Conservation (phyloP, 35 echinoderm and acorn worm species). For the Stichopus chloronotus region DNA sequence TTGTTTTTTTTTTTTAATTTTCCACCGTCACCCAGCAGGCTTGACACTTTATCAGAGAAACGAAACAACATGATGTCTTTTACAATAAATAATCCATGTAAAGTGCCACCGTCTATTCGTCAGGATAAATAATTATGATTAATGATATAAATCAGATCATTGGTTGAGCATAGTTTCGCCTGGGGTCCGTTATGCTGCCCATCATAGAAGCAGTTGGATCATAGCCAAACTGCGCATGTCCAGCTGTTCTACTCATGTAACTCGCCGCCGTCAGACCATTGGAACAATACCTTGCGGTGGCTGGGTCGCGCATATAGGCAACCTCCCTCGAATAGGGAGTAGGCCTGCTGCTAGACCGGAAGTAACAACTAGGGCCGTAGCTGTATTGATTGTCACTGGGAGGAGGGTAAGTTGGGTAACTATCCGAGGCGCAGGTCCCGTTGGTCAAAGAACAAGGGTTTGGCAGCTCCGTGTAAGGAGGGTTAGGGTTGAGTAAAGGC, state of each 20-base stretch:
- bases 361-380: conserved; percentile 95
- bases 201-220: conserved; percentile 82
- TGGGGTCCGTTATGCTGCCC: conserved; percentile 80
- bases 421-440: conserved; percentile 72
- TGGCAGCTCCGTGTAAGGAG: conserved; percentile 82
- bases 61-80: too few relatives aligned
- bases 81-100: too few relatives aligned
- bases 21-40: too few relatives aligned
- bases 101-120: too few relatives aligned
- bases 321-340: conserved; percentile 92
- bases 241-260: conserved; percentile 84
- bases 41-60: too few relatives aligned
- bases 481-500: conserved; percentile 81
- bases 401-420: conserved; percentile 58
- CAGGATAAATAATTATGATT: too few relatives aligned
- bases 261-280: conserved; percentile 77
- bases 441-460: conserved; percentile 85
- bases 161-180: conserved; percentile 92
- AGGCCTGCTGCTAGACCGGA: conserved; percentile 83
- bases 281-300: conserved; percentile 77
- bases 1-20: too few relatives aligned
- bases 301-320: conserved; percentile 87
- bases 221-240: conserved; percentile 83
- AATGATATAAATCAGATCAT: conserved; percentile 69
- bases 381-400: conserved; percentile 93